Evolutionary conservation across 2,888 invertebrate genomes (phyloP).

Genomic region (Magallana nippona): DNA sequence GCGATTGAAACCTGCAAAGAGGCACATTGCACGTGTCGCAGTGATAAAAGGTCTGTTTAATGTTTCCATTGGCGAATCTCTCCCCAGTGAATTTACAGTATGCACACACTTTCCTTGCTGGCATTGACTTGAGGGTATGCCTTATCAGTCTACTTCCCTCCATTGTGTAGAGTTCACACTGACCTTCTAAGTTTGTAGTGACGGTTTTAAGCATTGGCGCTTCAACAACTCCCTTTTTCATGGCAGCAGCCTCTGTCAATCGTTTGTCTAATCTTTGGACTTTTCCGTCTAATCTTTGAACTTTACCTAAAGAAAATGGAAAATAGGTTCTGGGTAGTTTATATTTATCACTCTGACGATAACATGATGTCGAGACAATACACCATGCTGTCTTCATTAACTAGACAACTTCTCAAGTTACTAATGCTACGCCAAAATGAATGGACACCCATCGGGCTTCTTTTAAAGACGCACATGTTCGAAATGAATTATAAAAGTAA

Average conservation of each 20-base stretch:
- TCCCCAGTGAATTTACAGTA: slow-evolving; percentile 37
- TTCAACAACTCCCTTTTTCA: too few species aligned
- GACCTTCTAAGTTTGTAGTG: slow-evolving; percentile 13
- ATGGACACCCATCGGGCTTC: too few species aligned
- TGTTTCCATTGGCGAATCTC: slow-evolving; percentile 34
- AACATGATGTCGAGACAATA: too few species aligned
- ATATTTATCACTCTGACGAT: background rate
- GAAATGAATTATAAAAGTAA: too few species aligned
- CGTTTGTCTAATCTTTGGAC: background rate
- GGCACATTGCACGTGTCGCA: slow-evolving; percentile 41
- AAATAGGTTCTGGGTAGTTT: background rate
- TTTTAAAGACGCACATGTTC: too few species aligned
- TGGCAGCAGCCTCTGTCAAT: background rate
- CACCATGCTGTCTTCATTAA: too few species aligned
- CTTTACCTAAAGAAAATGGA: slow-evolving; percentile 17
- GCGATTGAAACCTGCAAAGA: slow-evolving; percentile 32
- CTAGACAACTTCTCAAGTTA: too few species aligned
- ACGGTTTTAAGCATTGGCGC: background rate
- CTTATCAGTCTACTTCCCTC: background rate
- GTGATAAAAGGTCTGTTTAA: slow-evolving; percentile 36
- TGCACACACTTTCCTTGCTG: slow-evolving; percentile 29
- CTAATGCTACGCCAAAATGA: too few species aligned
- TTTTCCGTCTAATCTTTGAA: background rate
- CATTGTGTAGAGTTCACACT: background rate
- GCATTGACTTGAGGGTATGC: slow-evolving; percentile 13